Evolutionary conservation across 2,888 invertebrate species (phyloP).

Genomic region (Pomacea canaliculata): DNA sequence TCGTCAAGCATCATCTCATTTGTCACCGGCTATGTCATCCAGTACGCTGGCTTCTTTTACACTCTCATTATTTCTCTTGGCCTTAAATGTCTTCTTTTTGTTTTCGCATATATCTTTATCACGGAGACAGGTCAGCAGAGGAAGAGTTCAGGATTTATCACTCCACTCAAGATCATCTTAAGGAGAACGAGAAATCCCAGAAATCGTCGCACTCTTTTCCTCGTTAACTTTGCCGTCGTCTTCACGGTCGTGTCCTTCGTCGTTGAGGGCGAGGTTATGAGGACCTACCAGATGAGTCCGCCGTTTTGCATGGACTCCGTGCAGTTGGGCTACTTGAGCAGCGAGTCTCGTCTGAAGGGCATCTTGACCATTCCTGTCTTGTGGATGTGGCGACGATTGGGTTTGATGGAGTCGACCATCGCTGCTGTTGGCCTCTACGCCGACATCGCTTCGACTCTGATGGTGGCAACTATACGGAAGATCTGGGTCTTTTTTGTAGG

Average conservation of each 20-base stretch:
- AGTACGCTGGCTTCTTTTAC: too few relatives aligned
- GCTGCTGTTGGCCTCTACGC: background rate
- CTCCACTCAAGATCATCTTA: too few relatives aligned
- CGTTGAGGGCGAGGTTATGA: background rate
- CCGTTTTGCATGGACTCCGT: slow-evolving; percentile 3
- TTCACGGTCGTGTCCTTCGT: slow-evolving; percentile 1
- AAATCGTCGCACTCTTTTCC: background rate
- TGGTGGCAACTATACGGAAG: background rate
- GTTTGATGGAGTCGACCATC: background rate
- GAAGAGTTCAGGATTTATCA: too few relatives aligned
- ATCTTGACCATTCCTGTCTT: slow-evolving; percentile 3
- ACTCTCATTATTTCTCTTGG: too few relatives aligned
- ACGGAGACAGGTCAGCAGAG: too few relatives aligned
- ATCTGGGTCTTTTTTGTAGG: slow-evolving; percentile 4
- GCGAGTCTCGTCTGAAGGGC: background rate
- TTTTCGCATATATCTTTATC: too few relatives aligned
- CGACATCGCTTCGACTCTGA: background rate
- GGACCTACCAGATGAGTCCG: slow-evolving; percentile 6
- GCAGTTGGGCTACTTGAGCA: background rate
- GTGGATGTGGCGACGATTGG: background rate
- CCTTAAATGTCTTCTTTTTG: too few relatives aligned
- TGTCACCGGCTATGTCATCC: too few relatives aligned
- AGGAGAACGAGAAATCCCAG: background rate
- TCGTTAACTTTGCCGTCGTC: background rate
- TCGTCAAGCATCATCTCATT: too few relatives aligned